phyloP scores from a whole-genome alignment of 1,140 invertebrate species.

The Drosophila ohnishii region DNA sequence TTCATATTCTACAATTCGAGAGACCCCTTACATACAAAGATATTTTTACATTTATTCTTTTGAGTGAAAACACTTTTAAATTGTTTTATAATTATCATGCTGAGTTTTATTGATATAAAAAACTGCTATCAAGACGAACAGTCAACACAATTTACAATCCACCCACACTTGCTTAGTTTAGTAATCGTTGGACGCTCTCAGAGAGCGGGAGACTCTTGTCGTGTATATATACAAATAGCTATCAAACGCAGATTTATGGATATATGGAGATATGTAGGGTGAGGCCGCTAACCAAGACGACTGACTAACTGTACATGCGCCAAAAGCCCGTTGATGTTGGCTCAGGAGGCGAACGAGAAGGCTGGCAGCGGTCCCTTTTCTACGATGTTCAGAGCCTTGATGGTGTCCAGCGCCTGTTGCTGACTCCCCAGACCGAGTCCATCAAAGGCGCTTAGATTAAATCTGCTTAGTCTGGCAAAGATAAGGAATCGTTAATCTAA shows the following conservation, averaged over 20 bases:
- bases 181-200: slow-evolving; percentile 33
- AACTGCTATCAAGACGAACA: slow-evolving; percentile 23
- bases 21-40: not conserved
- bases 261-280: slow-evolving; percentile 28
- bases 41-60: too few relatives aligned
- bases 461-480: slow-evolving; percentile 59
- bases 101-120: slow-evolving; percentile 25
- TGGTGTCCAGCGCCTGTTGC: slow-evolving; percentile 83
- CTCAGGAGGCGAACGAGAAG: slow-evolving; percentile 62
- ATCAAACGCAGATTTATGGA: slow-evolving; percentile 14
- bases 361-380: slow-evolving; percentile 57
- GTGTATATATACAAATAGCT: slow-evolving; percentile 36
- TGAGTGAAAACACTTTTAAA: too few relatives aligned
- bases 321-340: not conserved
- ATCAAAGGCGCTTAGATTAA: slow-evolving; percentile 84
- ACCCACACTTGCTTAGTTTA: slow-evolving; percentile 34
- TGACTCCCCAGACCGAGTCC: slow-evolving; percentile 85
- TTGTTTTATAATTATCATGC: not conserved
- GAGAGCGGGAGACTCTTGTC: slow-evolving; percentile 41
- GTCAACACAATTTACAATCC: slow-evolving; percentile 30
- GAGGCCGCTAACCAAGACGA: slow-evolving; percentile 4
- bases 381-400: slow-evolving; percentile 67
- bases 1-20: not conserved
- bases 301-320: slow-evolving; percentile 2
- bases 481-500: slow-evolving; percentile 28